phyloP scores from a whole-genome alignment of 2,888 invertebrate species.

The Aporophyla lueneburgensis region DNA sequence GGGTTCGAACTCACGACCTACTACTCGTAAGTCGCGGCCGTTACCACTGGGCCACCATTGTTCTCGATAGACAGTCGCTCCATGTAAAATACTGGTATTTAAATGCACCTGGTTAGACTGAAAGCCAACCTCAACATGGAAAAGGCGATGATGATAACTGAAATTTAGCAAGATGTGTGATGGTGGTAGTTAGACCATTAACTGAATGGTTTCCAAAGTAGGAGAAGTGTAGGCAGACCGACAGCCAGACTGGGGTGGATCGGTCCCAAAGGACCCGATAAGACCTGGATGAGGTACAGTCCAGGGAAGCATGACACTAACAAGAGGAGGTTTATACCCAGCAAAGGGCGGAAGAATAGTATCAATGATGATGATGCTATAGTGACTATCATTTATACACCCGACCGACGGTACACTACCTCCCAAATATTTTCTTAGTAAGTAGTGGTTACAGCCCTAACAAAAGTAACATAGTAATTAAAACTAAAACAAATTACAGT shows the following conservation, averaged over 20 bases:
- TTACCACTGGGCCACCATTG: too few species aligned
- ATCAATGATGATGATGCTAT: neutral
- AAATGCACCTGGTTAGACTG: too few species aligned
- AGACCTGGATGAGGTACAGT: neutral
- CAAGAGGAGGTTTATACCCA: too few species aligned
- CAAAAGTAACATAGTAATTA: constrained; percentile 8
- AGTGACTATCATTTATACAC: neutral
- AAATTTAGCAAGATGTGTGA: constrained; percentile 29
- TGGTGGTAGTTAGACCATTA: neutral
- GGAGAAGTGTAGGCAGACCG: neutral
- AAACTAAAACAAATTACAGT: constrained; percentile 27
- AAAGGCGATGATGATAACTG: constrained; percentile 12
- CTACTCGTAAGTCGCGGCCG: too few species aligned
- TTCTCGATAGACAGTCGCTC: too few species aligned
- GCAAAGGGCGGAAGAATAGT: neutral
- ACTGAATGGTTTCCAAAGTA: neutral
- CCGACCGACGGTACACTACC: neutral
- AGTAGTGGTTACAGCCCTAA: neutral
- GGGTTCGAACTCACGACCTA: too few species aligned
- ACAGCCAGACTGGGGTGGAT: neutral
- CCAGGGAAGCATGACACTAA: neutral
- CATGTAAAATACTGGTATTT: too few species aligned
- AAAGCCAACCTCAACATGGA: too few species aligned
- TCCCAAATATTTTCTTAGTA: neutral
- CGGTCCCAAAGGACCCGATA: neutral